Conservation (phyloP, 2,113 vertebrate species). For the Upupa epops region DNA sequence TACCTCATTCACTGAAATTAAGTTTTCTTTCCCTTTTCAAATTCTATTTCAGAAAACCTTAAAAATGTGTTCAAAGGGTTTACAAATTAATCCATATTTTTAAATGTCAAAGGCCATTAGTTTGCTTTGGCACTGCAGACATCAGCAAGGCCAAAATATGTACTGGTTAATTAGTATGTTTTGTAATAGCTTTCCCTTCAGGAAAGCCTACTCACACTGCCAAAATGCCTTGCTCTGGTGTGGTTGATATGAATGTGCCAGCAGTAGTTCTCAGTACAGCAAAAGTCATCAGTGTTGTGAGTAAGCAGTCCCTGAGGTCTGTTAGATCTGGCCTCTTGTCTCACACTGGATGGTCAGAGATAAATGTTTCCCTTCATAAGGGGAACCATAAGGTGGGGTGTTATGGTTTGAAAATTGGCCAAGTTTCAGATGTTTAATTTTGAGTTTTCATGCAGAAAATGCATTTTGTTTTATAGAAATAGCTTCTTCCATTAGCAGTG, state of each 20-base stretch:
- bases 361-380: too few relatives aligned
- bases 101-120: background rate
- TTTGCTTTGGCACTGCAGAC: background rate
- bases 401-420: too few relatives aligned
- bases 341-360: background rate
- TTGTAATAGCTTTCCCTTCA: accelerated
- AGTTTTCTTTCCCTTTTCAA: background rate
- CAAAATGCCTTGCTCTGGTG: background rate
- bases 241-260: accelerated
- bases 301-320: background rate
- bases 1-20: background rate
- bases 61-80: background rate
- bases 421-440: too few relatives aligned
- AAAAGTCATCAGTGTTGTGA: accelerated
- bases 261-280: background rate
- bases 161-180: accelerated
- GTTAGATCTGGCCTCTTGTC: background rate
- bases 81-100: background rate
- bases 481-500: too few relatives aligned
- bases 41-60: background rate
- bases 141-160: background rate
- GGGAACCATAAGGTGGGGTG: too few relatives aligned
- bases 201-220: background rate
- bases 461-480: too few relatives aligned
- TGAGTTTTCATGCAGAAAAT: too few relatives aligned